A percentile compares a stretch with the other conserved stretches of the same genome.
Evolutionary conservation across 2,797 vertebrate species (phyloP).

Genomic region (Lophius americanus): DNA sequence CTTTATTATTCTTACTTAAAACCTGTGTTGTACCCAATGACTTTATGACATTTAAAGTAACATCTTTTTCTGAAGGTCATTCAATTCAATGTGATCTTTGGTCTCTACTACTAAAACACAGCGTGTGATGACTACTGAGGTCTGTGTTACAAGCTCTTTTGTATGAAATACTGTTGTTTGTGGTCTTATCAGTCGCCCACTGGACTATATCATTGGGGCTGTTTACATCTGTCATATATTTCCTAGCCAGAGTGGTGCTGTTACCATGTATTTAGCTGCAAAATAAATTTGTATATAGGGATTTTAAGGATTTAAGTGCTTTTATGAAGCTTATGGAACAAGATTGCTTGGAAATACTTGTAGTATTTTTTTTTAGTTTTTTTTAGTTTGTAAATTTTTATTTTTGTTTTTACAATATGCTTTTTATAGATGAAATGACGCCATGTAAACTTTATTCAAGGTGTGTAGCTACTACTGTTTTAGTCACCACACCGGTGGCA

Average conservation of each 20-base stretch:
- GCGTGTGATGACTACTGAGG: conserved; percentile 81
- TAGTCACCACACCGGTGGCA: conserved; percentile 67
- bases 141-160: conserved; percentile 79
- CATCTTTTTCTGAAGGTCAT: conserved; percentile 62
- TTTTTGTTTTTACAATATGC: conserved; percentile 77
- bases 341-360: conserved; percentile 78
- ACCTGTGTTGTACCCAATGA: conserved; percentile 70
- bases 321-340: conserved; percentile 89
- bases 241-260: conserved; percentile 83
- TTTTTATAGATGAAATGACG: conserved; percentile 81
- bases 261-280: conserved; percentile 82
- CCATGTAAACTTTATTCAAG: conserved; percentile 78
- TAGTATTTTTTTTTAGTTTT: conserved; percentile 61
- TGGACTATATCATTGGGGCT: conserved; percentile 80
- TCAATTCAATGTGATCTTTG: conserved; percentile 60
- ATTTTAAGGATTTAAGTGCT: conserved; percentile 86
- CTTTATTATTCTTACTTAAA: conserved; percentile 56
- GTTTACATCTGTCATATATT: conserved; percentile 82
- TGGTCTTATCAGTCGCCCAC: conserved; percentile 80
- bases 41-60: conserved; percentile 66
- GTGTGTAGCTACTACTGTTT: conserved; percentile 80
- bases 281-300: conserved; percentile 98
- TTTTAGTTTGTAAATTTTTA: conserved; percentile 78
- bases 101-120: conserved; percentile 79
- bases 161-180: conserved; percentile 79